Conservation (phyloP, 2,113 vertebrate genomes). For the Melanostigma gelatinosum region DNA sequence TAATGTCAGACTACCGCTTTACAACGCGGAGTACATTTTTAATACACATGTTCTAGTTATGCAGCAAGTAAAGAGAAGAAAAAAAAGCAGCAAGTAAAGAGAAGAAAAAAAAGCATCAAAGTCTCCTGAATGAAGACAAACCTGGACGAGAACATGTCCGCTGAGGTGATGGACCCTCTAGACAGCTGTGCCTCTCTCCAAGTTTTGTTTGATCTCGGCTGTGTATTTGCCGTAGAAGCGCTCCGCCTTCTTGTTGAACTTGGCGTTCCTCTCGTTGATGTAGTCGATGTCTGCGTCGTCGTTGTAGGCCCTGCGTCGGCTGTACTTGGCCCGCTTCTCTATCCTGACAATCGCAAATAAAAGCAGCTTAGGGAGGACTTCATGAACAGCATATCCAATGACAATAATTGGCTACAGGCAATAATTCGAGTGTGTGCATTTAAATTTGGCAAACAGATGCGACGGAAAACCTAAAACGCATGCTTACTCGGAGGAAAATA, state of each 20-base stretch:
- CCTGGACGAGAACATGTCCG: background rate
- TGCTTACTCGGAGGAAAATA: constrained; percentile 49
- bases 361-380: constrained; percentile 50
- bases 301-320: constrained; percentile 93
- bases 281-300: constrained; percentile 97
- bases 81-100: background rate
- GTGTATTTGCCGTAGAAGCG: constrained; percentile 99
- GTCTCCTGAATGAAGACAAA: background rate
- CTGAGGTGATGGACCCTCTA: constrained; percentile 61
- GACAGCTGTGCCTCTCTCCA: constrained; percentile 97
- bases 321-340: constrained; percentile 95
- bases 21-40: background rate
- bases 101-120: background rate
- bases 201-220: constrained; percentile 96
- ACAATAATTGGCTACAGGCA: constrained; percentile 58
- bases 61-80: background rate
- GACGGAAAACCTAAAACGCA: constrained; percentile 46
- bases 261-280: constrained; percentile 98
- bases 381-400: constrained; percentile 52
- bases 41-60: background rate
- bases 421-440: constrained; percentile 45
- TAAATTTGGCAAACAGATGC: constrained; percentile 48
- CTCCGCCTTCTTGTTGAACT: constrained; percentile 99
- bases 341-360: constrained; percentile 85
- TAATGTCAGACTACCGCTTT: background rate